Evolutionary conservation across 2,113 vertebrate genomes (phyloP).

Genomic region (Conger conger): DNA sequence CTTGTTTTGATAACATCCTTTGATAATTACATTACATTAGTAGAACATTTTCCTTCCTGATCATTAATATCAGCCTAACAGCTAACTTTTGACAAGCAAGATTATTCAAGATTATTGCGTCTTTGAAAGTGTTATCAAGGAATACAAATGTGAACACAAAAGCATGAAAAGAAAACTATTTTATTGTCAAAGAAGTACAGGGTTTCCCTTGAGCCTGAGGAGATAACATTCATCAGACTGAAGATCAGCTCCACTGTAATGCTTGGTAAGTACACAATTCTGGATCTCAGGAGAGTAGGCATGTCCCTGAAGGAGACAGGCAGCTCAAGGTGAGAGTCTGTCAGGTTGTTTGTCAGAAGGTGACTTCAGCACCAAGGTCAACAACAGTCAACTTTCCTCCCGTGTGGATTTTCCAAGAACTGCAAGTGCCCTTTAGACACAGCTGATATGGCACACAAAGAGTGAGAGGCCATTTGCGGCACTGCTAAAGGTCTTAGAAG

Average conservation of each 20-base stretch:
- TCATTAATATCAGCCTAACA: background rate
- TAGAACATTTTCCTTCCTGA: background rate
- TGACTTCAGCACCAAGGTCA: constrained; percentile 20
- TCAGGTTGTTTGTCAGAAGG: background rate
- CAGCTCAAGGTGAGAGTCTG: background rate
- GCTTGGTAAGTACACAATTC: background rate
- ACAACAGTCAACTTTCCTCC: background rate
- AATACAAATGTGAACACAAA: background rate
- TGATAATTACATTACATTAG: background rate
- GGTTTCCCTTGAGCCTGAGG: background rate
- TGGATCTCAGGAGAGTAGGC: background rate
- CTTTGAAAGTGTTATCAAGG: background rate
- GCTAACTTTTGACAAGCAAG: background rate
- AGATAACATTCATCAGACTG: background rate
- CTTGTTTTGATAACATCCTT: too few species aligned
- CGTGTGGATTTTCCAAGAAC: background rate
- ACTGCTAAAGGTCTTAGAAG: background rate
- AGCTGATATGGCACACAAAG: background rate
- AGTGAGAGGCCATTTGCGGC: background rate
- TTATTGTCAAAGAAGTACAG: background rate
- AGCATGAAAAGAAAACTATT: background rate
- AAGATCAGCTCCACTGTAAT: background rate
- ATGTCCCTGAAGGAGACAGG: background rate
- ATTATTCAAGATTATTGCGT: background rate
- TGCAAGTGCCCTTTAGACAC: background rate